These are phyloP conservation scores for Threskiornis aethiopicus DNA, from an alignment of 2,797 vertebrate species.

Conservation along the genomic window DNA sequence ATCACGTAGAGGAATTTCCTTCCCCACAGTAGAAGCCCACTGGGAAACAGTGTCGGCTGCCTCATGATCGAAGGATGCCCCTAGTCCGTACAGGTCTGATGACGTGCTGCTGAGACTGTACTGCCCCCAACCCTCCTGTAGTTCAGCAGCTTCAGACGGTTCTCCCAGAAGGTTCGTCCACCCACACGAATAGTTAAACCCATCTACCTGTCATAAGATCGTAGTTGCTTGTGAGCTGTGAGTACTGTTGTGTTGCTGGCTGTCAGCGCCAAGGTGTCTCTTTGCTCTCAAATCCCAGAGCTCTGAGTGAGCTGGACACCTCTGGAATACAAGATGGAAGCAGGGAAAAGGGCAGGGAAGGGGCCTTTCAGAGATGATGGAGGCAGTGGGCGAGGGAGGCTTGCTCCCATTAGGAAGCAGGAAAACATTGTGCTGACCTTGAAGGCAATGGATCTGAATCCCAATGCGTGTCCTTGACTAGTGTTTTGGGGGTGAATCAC, in stretches of 20 bases:
- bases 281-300: not conserved
- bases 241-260: not conserved
- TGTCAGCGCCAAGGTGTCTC: not conserved
- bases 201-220: not conserved
- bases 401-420: not conserved
- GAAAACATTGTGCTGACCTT: slow-evolving; percentile 4
- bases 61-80: not conserved
- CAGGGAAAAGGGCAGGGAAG: not conserved
- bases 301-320: not conserved
- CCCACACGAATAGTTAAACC: not conserved
- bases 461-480: not conserved
- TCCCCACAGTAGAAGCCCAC: not conserved
- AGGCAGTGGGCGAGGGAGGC: not conserved
- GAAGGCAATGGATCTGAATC: not conserved
- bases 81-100: not conserved
- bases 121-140: not conserved
- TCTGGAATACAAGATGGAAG: not conserved
- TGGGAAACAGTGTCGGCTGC: not conserved
- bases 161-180: not conserved
- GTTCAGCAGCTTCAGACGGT: not conserved
- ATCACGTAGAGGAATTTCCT: not conserved
- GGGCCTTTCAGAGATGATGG: not conserved
- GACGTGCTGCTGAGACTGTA: not conserved
- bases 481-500: not conserved
- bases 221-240: not conserved